phyloP scores from a whole-genome alignment of 2,888 invertebrate genomes.

The Exocentrus adspersus region DNA sequence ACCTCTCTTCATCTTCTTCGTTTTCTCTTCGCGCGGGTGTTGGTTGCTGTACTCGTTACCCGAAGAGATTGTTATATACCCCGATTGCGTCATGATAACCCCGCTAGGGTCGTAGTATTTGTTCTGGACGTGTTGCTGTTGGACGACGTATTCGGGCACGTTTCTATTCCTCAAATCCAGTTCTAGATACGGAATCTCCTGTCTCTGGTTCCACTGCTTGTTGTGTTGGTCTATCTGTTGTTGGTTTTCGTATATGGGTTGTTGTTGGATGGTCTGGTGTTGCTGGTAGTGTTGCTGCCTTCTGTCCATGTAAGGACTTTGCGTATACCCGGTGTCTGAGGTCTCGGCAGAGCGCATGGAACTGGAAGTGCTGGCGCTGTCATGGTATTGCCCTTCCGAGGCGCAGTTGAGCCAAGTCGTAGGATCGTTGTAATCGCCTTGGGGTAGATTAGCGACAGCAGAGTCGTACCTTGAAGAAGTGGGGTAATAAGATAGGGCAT shows the following conservation, averaged over 20 bases:
- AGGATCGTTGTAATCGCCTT: constrained; percentile 69
- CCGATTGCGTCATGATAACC: constrained; percentile 81
- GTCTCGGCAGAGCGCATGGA: constrained; percentile 71
- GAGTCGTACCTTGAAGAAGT: constrained; percentile 72
- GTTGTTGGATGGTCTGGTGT: constrained; percentile 44
- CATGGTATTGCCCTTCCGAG: constrained; percentile 63
- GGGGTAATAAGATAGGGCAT: constrained; percentile 85
- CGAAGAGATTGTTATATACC: constrained; percentile 79
- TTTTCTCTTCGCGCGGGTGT: constrained; percentile 65
- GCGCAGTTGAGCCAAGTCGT: constrained; percentile 66
- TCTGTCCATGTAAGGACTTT: constrained; percentile 58
- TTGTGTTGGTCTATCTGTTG: constrained; percentile 55
- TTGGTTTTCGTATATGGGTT: constrained; percentile 57
- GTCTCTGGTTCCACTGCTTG: constrained; percentile 59
- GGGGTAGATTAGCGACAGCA: constrained; percentile 66
- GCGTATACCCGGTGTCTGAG: constrained; percentile 66
- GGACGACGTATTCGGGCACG: constrained; percentile 64
- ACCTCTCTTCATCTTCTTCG: constrained; percentile 75
- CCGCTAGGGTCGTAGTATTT: constrained; percentile 66
- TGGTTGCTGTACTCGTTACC: constrained; percentile 62
- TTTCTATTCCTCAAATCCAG: constrained; percentile 66
- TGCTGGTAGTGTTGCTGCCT: constrained; percentile 50
- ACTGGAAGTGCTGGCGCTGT: constrained; percentile 69
- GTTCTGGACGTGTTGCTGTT: constrained; percentile 55
- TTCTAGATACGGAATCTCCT: constrained; percentile 63